phyloP scores from a whole-genome alignment of 1,140 invertebrate species.

The Megathymus violae region DNA sequence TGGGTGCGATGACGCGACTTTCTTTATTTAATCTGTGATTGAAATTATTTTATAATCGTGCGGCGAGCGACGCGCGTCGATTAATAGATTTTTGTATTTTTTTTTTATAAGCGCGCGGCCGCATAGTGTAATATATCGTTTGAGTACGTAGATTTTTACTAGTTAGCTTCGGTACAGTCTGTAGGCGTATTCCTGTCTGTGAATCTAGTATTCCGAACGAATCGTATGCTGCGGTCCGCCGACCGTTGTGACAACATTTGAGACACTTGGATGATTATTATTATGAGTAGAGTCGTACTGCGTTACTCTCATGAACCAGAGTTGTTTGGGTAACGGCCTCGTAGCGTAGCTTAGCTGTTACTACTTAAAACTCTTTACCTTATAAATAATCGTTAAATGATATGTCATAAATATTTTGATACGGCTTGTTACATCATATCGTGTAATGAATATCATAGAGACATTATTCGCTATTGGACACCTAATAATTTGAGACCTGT shows the following conservation, averaged over 20 bases:
- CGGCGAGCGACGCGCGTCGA: constrained; percentile 24
- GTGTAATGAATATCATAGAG: too few relatives aligned
- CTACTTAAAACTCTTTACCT: neutral
- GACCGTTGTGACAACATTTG: too few relatives aligned
- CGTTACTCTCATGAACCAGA: neutral
- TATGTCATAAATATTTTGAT: too few relatives aligned
- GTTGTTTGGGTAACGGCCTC: neutral
- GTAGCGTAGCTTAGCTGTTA: neutral
- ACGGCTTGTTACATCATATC: too few relatives aligned
- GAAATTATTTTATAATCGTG: constrained; percentile 59
- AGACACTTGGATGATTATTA: too few relatives aligned
- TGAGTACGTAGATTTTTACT: constrained; percentile 18
- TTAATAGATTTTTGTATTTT: constrained; percentile 56
- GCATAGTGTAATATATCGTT: constrained; percentile 26
- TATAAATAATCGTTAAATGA: too few relatives aligned
- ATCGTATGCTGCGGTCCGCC: neutral
- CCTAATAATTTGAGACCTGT: too few relatives aligned
- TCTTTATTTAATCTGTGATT: constrained; percentile 74
- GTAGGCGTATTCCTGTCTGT: neutral
- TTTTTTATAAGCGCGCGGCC: constrained; percentile 45
- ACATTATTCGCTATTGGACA: too few relatives aligned
- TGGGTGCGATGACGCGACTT: constrained; percentile 48
- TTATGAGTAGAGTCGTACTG: too few relatives aligned
- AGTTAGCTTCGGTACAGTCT: constrained; percentile 24
- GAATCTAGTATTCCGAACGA: constrained; percentile 1